Evolutionary conservation across 92 coral and sea anemone species (phyloP).

Genomic region (Heteractis magnifica): DNA sequence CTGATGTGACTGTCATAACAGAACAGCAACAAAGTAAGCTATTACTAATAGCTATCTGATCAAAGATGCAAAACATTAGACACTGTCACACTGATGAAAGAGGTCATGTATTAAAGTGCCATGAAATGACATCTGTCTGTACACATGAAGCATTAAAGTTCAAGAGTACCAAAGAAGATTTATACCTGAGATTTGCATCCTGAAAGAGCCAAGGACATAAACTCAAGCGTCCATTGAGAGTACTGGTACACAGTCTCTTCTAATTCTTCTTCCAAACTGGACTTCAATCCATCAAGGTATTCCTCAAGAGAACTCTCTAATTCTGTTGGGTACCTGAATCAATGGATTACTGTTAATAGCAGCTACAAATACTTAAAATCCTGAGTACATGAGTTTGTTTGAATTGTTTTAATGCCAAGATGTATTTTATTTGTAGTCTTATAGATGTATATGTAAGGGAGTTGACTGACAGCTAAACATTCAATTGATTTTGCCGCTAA

Average conservation of each 20-base stretch:
- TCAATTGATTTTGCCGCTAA: constrained; percentile 31
- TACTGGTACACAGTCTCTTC: constrained; percentile 19
- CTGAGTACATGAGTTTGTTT: too few relatives aligned
- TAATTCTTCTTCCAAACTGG: constrained; percentile 21
- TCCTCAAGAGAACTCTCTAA: constrained; percentile 79
- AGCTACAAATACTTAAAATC: not conserved
- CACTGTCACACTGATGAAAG: too few relatives aligned
- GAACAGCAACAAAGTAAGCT: not conserved
- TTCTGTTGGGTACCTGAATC: constrained; percentile 74
- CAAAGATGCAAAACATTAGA: too few relatives aligned
- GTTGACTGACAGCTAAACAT: constrained; percentile 45
- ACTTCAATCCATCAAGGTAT: constrained; percentile 55
- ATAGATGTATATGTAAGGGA: constrained; percentile 14
- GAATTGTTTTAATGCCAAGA: too few relatives aligned
- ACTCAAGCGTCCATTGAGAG: constrained; percentile 73
- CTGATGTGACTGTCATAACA: not conserved
- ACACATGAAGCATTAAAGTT: too few relatives aligned
- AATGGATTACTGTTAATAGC: not conserved
- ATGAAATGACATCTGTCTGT: too few relatives aligned
- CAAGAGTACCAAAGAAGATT: too few relatives aligned
- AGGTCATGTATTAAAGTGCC: too few relatives aligned
- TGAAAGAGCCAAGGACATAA: constrained; percentile 84
- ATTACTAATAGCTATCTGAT: too few relatives aligned
- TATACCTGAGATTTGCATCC: constrained; percentile 80
- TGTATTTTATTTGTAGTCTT: not conserved